Evolutionary conservation across 1,140 invertebrate genomes (phyloP).

Genomic region (Calycopis cecrops): DNA sequence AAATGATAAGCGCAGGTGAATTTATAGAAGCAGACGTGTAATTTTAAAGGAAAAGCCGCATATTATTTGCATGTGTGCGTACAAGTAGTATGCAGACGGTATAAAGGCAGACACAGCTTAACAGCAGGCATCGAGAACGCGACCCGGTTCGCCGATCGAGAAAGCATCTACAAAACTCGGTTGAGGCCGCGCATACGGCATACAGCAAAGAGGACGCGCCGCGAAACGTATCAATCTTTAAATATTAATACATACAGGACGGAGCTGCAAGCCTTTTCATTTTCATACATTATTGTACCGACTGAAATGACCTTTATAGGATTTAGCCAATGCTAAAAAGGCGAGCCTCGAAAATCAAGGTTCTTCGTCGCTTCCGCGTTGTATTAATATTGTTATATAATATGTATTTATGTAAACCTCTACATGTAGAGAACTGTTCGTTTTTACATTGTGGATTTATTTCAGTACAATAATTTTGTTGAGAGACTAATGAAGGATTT

Average conservation of each 20-base stretch:
- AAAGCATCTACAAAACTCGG: slow-evolving; percentile 74
- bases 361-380: slow-evolving; percentile 29
- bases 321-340: slow-evolving; percentile 30
- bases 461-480: too few species aligned
- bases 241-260: slow-evolving; percentile 6
- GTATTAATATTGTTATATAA: slow-evolving; percentile 15
- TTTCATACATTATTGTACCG: slow-evolving; percentile 3
- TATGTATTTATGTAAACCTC: background rate
- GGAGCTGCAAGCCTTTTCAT: background rate
- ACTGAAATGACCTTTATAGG: slow-evolving; percentile 24
- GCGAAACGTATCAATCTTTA: slow-evolving; percentile 17
- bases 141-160: slow-evolving; percentile 72
- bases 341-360: slow-evolving; percentile 34
- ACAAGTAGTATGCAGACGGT: slow-evolving; percentile 29
- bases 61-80: too few species aligned
- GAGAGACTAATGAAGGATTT: too few species aligned
- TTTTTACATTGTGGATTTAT: too few species aligned
- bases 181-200: slow-evolving; percentile 63
- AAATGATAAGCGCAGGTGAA: too few species aligned
- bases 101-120: slow-evolving; percentile 38
- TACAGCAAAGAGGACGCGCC: slow-evolving; percentile 39
- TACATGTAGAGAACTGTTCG: too few species aligned
- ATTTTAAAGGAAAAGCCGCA: too few species aligned
- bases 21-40: too few species aligned
- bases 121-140: slow-evolving; percentile 61